A percentile compares a stretch with the other conserved stretches of the same genome.
These are phyloP conservation scores for Danio kyathit DNA, from an alignment of 2,797 vertebrate genomes.

Conservation along the genomic window DNA sequence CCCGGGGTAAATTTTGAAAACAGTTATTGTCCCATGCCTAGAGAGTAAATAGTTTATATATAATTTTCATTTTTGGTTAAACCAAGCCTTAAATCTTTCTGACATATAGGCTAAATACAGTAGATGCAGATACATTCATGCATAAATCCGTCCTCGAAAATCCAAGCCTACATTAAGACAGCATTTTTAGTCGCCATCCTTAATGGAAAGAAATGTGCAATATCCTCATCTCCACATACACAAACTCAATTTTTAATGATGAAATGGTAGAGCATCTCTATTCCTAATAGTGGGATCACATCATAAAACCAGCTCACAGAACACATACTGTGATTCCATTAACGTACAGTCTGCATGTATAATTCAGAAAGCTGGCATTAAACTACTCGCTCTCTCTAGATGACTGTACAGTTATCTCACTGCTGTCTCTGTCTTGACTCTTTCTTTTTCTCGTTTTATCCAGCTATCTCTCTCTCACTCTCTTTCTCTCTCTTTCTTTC, in stretches of 20 bases:
- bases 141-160: neutral
- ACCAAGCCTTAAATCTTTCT: neutral
- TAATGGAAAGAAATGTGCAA: slow-evolving; percentile 18
- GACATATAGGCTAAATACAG: neutral
- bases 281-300: slow-evolving; percentile 25
- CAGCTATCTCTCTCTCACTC: slow-evolving; percentile 25
- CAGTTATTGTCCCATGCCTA: too few species aligned
- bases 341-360: slow-evolving; percentile 65
- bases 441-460: slow-evolving; percentile 40
- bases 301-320: slow-evolving; percentile 14
- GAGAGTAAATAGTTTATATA: too few species aligned
- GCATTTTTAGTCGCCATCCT: neutral
- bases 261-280: neutral
- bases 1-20: too few species aligned
- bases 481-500: slow-evolving; percentile 44
- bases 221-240: slow-evolving; percentile 8
- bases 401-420: slow-evolving; percentile 52
- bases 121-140: neutral
- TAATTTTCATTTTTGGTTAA: too few species aligned
- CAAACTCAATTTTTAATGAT: slow-evolving; percentile 14
- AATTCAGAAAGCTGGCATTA: slow-evolving; percentile 68
- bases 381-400: slow-evolving; percentile 58
- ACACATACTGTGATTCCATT: slow-evolving; percentile 31
- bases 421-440: slow-evolving; percentile 44
- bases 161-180: neutral